These are phyloP conservation scores for Drosophila pallidifrons DNA, from an alignment of 1,140 invertebrate species.

Conservation along the genomic window DNA sequence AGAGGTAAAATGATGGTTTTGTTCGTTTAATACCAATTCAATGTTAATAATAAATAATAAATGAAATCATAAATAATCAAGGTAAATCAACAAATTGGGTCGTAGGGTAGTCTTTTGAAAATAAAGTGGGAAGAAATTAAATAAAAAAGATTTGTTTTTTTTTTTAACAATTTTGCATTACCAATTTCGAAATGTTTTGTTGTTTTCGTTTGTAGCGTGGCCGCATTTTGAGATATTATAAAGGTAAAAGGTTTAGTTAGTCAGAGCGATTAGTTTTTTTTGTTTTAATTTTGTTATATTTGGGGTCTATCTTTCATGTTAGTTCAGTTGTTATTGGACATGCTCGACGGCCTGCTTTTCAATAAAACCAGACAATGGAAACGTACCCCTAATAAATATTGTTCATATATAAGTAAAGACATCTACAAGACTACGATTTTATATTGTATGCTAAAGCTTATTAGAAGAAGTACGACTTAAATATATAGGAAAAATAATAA, in stretches of 20 bases:
- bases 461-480: conserved; percentile 16
- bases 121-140: conserved; percentile 27
- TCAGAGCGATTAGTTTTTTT: conserved; percentile 7
- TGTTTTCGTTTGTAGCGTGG: conserved; percentile 34
- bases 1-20: conserved; percentile 67
- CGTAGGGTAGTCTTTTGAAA: background rate
- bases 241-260: conserved; percentile 58
- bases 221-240: conserved; percentile 68
- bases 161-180: conserved; percentile 59
- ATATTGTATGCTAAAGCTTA: conserved; percentile 26
- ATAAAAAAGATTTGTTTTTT: conserved; percentile 5
- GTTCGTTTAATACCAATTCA: conserved; percentile 76
- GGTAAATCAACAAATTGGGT: conserved; percentile 14
- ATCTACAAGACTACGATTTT: conserved; percentile 51
- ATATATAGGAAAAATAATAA: conserved; percentile 18
- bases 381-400: conserved; percentile 60
- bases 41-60: conserved; percentile 69
- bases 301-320: conserved; percentile 13
- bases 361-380: conserved; percentile 84
- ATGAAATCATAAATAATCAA: conserved; percentile 58
- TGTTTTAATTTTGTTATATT: background rate
- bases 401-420: conserved; percentile 36
- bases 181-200: conserved; percentile 56
- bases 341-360: conserved; percentile 50
- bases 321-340: conserved; percentile 27